Evolutionary conservation across 2,888 invertebrate species (phyloP), one percentile per base, ranked within the genome.

Genomic region (Cheilosia urbana): DNA sequence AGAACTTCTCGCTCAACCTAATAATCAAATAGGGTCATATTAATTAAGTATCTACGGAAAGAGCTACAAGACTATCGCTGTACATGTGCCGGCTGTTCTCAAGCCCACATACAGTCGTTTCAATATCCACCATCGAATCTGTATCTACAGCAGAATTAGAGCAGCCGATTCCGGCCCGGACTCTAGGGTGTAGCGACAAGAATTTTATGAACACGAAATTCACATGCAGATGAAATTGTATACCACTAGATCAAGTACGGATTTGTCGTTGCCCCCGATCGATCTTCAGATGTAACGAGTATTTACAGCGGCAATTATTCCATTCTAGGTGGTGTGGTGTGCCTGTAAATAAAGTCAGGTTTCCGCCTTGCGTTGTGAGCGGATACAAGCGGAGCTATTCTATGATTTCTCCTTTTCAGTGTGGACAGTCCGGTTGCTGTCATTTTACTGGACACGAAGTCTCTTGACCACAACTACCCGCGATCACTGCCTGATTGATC

Each of bases 341-440:
- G 30, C 27, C 27, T 27, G 27, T 27, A 27, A 27, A 27, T 21
- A 42, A 19, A 65, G 13, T 37, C 62, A 51, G 49, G 83, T 84
- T 84, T 84, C 65, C 75, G 47, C 65, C 76, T 63, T 51, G 53
- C n/a, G 45, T 24, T 63, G 19, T 24, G 24, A 5, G 24, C 24
- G 45, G 57, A 65, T 40, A 65, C 51, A 40, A 60, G 51, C 51
- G 27, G n/a, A 53, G 27, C 40, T 37, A 65, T 30, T 73, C 37
- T 75, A 71, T 80, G 84, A 84, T 84, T 84, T 84, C 84, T 76
- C 79, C 84, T 84, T 80, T 84, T 57, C 58, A 79, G 60, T 27
- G 9, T 55, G 21, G 65, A 58, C 66, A 57, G 80, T 84, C 80
- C 80, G 80, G 80, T 75, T 75, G 40, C 65, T 75, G 80, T 75